Evolutionary conservation across 2,888 invertebrate species (phyloP), one percentile per base, ranked within the genome.

Genomic region (Luperina testacea): DNA sequence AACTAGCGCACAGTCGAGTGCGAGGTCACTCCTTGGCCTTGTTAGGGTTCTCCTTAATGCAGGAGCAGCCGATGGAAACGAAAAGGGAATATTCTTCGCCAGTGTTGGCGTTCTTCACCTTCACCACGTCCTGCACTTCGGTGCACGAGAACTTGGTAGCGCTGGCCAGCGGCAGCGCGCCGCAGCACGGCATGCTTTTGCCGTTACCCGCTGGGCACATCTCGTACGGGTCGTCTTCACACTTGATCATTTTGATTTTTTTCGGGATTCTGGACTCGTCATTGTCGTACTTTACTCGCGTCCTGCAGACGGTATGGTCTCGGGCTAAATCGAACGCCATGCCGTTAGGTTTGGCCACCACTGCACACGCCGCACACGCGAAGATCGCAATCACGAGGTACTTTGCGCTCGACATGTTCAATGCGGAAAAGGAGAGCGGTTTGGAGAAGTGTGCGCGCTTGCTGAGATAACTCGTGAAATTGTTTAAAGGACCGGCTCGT

Each of bases 201-300:
- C 84, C 75, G 65, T 27, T 27, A 73, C 38, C 51, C 20, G 70
- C 70, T 27, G 85, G 82, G 51, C 90, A 90, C 73, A 76, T 77
- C 64, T 53, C 74, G 78, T 87, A 75, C 5, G 92, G 91, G 20
- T 88, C 86, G 27, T 84, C 83, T 45, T 87, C 91, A 85, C 95
- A 95, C 83, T 84, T 87, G 72, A 95, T 85, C 87, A 91, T 88
- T 87, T 94, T 94, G 85, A 95, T 95, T 72, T 88, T 84, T 42
- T 90, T 90, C 79, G 95, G 95, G 76, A 93, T 88, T 24, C 95
- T 90, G 48, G 87, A 81, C 15, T 83, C 78, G 87, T 93, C 75
- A 20, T 81, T 86, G 90, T 94, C 90, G 80, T 89, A 86, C 11
- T 82, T 83, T 84, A 94, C 91, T 65, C 51, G 74, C n/a, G 83